Conservation (phyloP, 2,797 vertebrate species). For the Hippocampus kuda region DNA sequence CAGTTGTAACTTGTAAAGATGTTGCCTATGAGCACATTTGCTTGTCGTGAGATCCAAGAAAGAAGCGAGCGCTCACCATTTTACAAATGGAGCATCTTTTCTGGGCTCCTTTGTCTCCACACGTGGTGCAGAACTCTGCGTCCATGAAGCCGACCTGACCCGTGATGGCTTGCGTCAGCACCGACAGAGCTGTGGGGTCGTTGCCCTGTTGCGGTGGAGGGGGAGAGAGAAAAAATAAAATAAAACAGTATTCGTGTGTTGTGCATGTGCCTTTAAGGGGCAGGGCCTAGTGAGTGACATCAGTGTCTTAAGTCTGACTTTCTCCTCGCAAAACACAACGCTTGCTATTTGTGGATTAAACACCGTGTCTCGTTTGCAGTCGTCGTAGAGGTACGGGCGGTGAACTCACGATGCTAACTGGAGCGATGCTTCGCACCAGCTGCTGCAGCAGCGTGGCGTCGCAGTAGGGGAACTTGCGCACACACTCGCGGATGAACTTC, state of each 20-base stretch:
- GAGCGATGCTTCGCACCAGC: conserved; percentile 92
- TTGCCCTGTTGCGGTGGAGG: conserved; percentile 68
- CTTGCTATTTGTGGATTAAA: too few species aligned
- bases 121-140: conserved; percentile 89
- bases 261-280: too few species aligned
- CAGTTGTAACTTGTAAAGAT: not conserved
- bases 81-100: conserved; percentile 95
- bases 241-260: too few species aligned
- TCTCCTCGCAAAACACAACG: too few species aligned
- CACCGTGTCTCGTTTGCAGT: too few species aligned
- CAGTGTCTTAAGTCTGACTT: too few species aligned
- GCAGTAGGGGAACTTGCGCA: conserved; percentile 92
- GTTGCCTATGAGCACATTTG: not conserved
- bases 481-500: conserved; percentile 88
- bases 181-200: conserved; percentile 91
- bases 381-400: not conserved
- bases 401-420: conserved; percentile 90
- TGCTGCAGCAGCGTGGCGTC: conserved; percentile 94
- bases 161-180: conserved; percentile 94
- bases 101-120: conserved; percentile 90
- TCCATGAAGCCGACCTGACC: conserved; percentile 97
- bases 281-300: too few species aligned
- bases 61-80: conserved; percentile 68
- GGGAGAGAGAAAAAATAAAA: not conserved
- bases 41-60: not conserved